Evolutionary conservation across 2,888 invertebrate species (phyloP).

Genomic region (Lycaena phlaeas): DNA sequence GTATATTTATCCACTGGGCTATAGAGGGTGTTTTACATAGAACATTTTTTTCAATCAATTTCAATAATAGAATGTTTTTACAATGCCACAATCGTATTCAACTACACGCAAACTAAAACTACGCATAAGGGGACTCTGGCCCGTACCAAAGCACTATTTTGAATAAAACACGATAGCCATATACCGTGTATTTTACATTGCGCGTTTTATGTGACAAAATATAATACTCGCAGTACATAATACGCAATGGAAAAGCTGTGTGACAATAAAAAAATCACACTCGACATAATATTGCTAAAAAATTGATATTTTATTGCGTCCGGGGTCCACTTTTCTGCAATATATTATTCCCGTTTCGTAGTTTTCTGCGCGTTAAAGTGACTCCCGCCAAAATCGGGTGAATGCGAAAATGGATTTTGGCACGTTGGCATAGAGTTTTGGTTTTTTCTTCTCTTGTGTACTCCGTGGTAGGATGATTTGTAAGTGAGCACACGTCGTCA

Average conservation of each 20-base stretch:
- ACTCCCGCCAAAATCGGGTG: no score
- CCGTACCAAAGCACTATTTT: not conserved
- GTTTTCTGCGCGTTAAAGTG: conserved; percentile 24
- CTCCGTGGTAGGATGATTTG: conserved; percentile 27
- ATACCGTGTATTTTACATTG: not conserved
- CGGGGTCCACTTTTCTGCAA: conserved; percentile 58
- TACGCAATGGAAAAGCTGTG: conserved; percentile 23
- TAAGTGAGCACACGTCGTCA: conserved; percentile 40
- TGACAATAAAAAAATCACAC: not conserved
- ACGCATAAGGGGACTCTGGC: not conserved
- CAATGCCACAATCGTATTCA: conserved; percentile 3
- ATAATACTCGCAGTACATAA: not conserved
- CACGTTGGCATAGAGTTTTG: conserved; percentile 16
- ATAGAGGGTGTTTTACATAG: not conserved
- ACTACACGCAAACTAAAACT: conserved; percentile 5
- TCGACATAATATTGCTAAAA: conserved; percentile 31
- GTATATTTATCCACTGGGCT: no score
- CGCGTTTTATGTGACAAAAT: not conserved
- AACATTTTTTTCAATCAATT: not conserved
- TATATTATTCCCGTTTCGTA: conserved; percentile 57
- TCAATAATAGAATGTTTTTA: not conserved
- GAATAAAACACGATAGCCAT: not conserved
- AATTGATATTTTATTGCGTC: conserved; percentile 70
- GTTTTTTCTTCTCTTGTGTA: not conserved
- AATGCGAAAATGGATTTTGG: conserved; percentile 22